A percentile compares a stretch with the other conserved stretches of the same genome.
These are phyloP conservation scores for Acrossocheilus wenchowensis DNA, from an alignment of 2,797 vertebrate genomes.

Conservation along the genomic window DNA sequence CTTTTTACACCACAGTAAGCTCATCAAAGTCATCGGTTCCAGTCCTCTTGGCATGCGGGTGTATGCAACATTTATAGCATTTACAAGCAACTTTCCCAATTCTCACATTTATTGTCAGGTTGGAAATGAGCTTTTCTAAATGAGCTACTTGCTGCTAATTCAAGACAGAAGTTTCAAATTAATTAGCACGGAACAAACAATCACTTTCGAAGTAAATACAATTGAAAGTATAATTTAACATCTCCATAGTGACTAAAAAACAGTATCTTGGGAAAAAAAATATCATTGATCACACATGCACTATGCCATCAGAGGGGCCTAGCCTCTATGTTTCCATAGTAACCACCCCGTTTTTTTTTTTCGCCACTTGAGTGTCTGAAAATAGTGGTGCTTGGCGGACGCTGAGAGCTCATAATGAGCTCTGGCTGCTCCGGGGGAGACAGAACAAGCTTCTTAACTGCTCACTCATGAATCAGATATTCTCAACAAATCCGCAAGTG, in stretches of 20 bases:
- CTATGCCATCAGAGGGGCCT: constrained; percentile 56
- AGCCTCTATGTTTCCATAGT: constrained; percentile 70
- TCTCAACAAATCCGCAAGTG: constrained; percentile 37
- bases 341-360: constrained; percentile 58
- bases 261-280: neutral
- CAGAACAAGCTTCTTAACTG: constrained; percentile 39
- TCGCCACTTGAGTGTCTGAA: constrained; percentile 55
- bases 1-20: constrained; percentile 44
- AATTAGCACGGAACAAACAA: constrained; percentile 55
- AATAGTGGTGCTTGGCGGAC: constrained; percentile 44
- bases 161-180: constrained; percentile 34
- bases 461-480: constrained; percentile 51
- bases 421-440: constrained; percentile 3
- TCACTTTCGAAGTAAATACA: constrained; percentile 53
- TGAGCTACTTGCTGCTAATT: constrained; percentile 14
- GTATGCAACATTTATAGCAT: constrained; percentile 15
- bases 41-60: neutral
- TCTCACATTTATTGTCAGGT: constrained; percentile 1
- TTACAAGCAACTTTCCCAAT: neutral
- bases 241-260: constrained; percentile 69
- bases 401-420: constrained; percentile 52
- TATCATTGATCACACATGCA: constrained; percentile 48
- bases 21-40: constrained; percentile 10
- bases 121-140: neutral
- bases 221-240: constrained; percentile 61